Evolutionary conservation across 2,113 vertebrate genomes (phyloP).

Genomic region (Nettapus auritus): DNA sequence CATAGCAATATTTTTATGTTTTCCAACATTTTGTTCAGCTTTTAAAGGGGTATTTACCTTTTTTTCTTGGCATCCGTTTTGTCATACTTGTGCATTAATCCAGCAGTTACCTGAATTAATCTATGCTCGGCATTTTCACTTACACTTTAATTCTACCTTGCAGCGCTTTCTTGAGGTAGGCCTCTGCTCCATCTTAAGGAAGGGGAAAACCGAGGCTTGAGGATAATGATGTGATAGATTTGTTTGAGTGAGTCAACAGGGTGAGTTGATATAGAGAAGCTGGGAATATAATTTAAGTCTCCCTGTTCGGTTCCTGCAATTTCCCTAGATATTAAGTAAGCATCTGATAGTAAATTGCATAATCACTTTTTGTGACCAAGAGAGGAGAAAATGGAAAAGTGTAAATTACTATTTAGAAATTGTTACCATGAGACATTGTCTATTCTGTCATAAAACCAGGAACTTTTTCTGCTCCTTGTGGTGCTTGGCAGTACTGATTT

Average conservation of each 20-base stretch:
- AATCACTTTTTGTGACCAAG: constrained; percentile 54
- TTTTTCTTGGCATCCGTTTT: neutral
- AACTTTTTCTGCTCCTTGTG: constrained; percentile 23
- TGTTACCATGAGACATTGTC: constrained; percentile 19
- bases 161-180: neutral
- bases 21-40: neutral
- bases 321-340: constrained; percentile 18
- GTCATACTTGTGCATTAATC: neutral
- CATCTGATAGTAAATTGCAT: constrained; percentile 53
- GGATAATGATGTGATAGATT: constrained; percentile 18
- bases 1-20: neutral
- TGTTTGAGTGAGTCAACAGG: constrained; percentile 36
- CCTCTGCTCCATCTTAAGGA: neutral
- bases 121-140: neutral
- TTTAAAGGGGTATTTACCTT: rapidly evolving
- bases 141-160: neutral
- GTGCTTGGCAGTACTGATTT: constrained; percentile 44
- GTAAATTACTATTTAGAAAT: constrained; percentile 53
- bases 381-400: constrained; percentile 31
- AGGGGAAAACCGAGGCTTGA: neutral
- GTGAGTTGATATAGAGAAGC: constrained; percentile 33
- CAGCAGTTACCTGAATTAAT: neutral
- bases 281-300: constrained; percentile 31
- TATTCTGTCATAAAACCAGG: constrained; percentile 23
- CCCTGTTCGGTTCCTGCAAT: neutral